A percentile compares a stretch with the other conserved stretches of the same genome.
Conservation (phyloP, 2,888 invertebrate species). For the Campaea margaritaria region DNA sequence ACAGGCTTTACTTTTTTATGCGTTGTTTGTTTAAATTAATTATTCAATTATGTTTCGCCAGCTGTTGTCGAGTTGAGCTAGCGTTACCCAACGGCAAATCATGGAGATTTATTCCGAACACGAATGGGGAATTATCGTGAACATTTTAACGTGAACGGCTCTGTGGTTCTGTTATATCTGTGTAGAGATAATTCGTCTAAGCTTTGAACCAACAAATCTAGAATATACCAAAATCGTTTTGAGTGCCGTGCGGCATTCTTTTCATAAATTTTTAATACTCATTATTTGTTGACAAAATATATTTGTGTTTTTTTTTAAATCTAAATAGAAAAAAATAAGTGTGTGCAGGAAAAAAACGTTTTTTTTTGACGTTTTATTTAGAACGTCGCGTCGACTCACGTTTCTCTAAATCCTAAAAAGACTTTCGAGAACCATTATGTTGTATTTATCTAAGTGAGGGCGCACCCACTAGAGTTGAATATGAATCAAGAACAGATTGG, state of each 20-base stretch:
- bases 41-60: slow-evolving; percentile 24
- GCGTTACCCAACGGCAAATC: slow-evolving; percentile 14
- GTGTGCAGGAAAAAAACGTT: no score
- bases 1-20: slow-evolving; percentile 3
- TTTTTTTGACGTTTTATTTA: no score
- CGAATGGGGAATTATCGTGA: slow-evolving; percentile 20
- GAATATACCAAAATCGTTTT: no score
- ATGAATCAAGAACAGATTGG: slow-evolving; percentile 31
- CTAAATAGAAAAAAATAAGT: background rate
- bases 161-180: background rate
- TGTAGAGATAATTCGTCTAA: no score
- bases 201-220: no score
- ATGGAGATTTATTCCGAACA: slow-evolving; percentile 27
- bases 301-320: no score
- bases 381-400: slow-evolving; percentile 3
- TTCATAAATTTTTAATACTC: no score
- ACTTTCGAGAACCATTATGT: slow-evolving; percentile 14
- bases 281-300: no score
- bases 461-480: slow-evolving; percentile 25
- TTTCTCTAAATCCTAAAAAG: slow-evolving; percentile 21
- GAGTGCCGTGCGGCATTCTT: no score
- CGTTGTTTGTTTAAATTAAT: slow-evolving; percentile 17
- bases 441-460: slow-evolving; percentile 27
- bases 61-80: slow-evolving; percentile 14
- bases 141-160: slow-evolving; percentile 1